A percentile compares a stretch with the other conserved stretches of the same genome.
phyloP scores from a whole-genome alignment of 2,797 vertebrate genomes.

The Pipistrellus pygmaeus region DNA sequence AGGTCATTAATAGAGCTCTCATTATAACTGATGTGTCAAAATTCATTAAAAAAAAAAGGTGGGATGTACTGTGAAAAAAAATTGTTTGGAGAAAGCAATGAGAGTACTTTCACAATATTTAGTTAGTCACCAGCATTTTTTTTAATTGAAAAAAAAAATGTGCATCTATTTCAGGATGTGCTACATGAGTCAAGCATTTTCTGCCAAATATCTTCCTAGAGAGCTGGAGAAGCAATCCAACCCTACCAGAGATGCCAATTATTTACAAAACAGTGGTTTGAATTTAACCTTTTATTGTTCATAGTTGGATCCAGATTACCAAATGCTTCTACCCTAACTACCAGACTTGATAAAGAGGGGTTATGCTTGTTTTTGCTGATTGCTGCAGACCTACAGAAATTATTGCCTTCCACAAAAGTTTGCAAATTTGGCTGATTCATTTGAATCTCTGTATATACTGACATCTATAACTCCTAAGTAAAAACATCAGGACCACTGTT shows the following conservation, averaged over 20 bases:
- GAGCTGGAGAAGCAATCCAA: not conserved
- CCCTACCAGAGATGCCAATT: not conserved
- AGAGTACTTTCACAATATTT: constrained; percentile 64
- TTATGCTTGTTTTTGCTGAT: not conserved
- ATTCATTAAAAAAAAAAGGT: not conserved
- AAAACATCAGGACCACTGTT: rapidly evolving
- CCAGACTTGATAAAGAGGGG: not conserved
- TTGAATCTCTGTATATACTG: not conserved
- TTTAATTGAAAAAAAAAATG: not conserved
- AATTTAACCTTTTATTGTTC: constrained; percentile 21
- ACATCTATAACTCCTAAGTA: not conserved
- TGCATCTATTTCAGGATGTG: constrained; percentile 60
- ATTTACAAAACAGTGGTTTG: constrained; percentile 40
- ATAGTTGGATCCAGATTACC: not conserved
- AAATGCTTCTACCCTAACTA: not conserved
- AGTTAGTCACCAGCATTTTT: constrained; percentile 45
- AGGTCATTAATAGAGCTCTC: not conserved
- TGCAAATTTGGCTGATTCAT: not conserved
- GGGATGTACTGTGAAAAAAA: not conserved
- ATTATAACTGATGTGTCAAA: not conserved
- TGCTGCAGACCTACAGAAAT: not conserved
- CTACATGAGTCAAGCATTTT: constrained; percentile 57
- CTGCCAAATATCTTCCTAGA: constrained; percentile 67
- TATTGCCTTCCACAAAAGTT: not conserved
- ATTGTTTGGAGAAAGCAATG: constrained; percentile 24